Evolutionary conservation across 2,797 vertebrate species (phyloP), one percentile per base, ranked within the genome.

Genomic region (Podarcis lilfordi): DNA sequence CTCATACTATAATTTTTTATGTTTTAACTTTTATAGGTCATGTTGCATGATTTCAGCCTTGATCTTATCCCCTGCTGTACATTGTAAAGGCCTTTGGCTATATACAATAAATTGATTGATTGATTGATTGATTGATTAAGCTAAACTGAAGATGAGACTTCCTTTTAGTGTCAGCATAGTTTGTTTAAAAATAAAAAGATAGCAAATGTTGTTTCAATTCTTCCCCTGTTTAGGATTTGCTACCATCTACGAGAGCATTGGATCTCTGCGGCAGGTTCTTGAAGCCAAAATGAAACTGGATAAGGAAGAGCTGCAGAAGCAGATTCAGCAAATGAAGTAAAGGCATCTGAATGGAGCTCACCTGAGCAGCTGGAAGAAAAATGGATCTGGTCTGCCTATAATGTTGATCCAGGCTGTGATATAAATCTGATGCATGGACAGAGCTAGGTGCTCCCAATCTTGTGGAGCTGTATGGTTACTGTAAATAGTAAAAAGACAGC

Each of bases 221-320:
- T 90, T 71, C 92, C 66, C 92, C 66, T 86, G 72, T 92, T 66
- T 92, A 97, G 97, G 97, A 69, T 97, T 97, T 93, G 93, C 97
- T 37, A 96, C 97, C 69, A 97, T 97, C 93, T 97, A 97, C 55
- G 97, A 97, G 91, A 97, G 96, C 93, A 97, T 97, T 86, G 96
- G 96, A 35, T 97, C 97, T 79, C 95, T 97, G 86, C 96, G 95
- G 88, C 96, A 97, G 95, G 96, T 97, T 85, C 96, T 97, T 0
- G 97, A 97, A 94, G 95, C 96, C 0, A 97, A 97, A 95, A 97
- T 97, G 96, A 97, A 97, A 90, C 93, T 97, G 91, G 97, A 97
- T 92, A 97, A 93, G 92, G 97, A 97, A 4, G 96, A 97, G 45
- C 93, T 97, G 0, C 97, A 97, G 96, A 97, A 97, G 91, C 96